A percentile compares a stretch with the other conserved stretches of the same genome.
Conservation (phyloP, 2,888 invertebrate species). For the Tromatobia lineatoria region DNA sequence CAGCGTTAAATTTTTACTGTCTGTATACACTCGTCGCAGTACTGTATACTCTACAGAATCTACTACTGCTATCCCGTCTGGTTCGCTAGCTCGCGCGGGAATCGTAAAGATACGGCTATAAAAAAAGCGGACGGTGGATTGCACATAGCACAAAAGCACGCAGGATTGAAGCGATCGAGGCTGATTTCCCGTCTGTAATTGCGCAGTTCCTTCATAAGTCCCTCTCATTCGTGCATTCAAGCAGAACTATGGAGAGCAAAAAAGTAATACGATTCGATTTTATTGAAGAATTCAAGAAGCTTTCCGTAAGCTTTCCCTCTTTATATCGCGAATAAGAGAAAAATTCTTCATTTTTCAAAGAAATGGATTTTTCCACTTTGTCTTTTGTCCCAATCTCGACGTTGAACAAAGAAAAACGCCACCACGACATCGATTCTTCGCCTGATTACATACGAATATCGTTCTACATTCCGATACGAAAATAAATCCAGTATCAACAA, state of each 20-base stretch:
- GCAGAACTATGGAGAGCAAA: background rate
- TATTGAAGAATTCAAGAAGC: constrained; percentile 25
- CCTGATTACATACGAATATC: constrained; percentile 17
- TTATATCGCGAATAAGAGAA: background rate
- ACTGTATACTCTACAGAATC: constrained; percentile 12
- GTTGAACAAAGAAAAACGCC: background rate
- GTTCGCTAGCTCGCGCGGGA: constrained; percentile 17
- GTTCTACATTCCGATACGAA: background rate
- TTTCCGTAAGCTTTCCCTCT: background rate
- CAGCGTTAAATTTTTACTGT: background rate
- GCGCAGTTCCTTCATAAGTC: constrained; percentile 38
- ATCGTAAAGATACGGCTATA: constrained; percentile 53
- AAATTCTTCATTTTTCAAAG: background rate
- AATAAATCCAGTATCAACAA: background rate
- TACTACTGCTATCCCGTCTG: constrained; percentile 21
- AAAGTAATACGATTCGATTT: constrained; percentile 31
- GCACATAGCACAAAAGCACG: constrained; percentile 18
- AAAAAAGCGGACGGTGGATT: constrained; percentile 48
- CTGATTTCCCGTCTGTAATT: constrained; percentile 46
- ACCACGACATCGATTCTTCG: constrained; percentile 1
- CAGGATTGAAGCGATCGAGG: background rate
- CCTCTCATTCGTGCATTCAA: constrained; percentile 1
- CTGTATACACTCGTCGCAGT: constrained; percentile 13
- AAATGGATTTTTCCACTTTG: constrained; percentile 6
- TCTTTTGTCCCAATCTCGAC: background rate